A percentile compares a stretch with the other conserved stretches of the same genome.
These are phyloP conservation scores for Lasiurus cinereus DNA, from an alignment of 2,113 vertebrate species.

Conservation along the genomic window DNA sequence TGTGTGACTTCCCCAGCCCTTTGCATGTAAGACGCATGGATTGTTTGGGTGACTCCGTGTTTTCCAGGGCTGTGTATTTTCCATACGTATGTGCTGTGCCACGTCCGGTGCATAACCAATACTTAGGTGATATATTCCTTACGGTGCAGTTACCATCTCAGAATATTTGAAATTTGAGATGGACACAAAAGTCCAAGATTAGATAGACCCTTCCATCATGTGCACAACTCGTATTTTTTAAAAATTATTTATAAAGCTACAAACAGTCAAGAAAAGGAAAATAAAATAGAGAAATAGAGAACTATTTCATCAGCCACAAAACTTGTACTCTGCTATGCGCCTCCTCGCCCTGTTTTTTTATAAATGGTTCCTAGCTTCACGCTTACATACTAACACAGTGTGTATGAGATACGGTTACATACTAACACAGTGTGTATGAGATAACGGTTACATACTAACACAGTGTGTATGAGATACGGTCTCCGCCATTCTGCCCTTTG, in stretches of 20 bases:
- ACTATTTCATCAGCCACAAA: neutral
- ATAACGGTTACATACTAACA: neutral
- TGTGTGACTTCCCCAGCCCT: neutral
- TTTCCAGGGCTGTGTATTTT: neutral
- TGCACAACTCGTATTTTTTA: neutral
- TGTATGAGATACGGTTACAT: neutral
- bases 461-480: conserved; percentile 24
- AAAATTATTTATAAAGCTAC: conserved; percentile 2
- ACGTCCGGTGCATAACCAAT: neutral
- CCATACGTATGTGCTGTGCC: neutral
- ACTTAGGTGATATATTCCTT: neutral
- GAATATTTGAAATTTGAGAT: conserved; percentile 27
- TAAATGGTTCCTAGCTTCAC: neutral
- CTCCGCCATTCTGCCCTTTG: neutral
- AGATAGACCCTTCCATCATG: neutral
- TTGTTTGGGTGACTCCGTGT: neutral
- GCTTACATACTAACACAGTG: neutral
- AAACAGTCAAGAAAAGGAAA: neutral
- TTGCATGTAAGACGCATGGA: neutral
- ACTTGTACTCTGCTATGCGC: neutral
- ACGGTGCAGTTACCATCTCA: neutral
- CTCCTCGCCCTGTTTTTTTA: neutral
- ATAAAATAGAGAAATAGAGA: neutral
- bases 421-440: neutral
- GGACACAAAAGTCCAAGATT: neutral